Evolutionary conservation across 2,888 invertebrate genomes (phyloP), one percentile per base, ranked within the genome.

Genomic region (Callyntrura guangdongensis): DNA sequence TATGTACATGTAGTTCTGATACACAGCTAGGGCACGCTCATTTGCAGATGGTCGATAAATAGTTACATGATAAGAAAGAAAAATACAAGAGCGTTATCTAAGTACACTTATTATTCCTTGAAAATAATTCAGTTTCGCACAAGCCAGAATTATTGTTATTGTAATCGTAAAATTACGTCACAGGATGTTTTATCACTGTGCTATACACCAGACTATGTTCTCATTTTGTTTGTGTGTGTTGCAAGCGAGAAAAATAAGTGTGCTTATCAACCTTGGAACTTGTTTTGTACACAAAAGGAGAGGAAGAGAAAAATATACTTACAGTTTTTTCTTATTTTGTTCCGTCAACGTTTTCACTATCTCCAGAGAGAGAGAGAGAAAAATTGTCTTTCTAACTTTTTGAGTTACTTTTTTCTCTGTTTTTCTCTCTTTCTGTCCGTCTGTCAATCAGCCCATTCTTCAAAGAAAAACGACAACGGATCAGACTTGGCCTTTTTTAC

Each of bases 401-500:
- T 36, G 3, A 79, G 56, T 25, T 22, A 79, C 27, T 59, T 20
- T 81, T 59, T 61, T 81, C 20, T 22, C 56, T 64, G 17, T 69
- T 69, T 25, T 22, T 69, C 11, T 69, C 14, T 12, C 11, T 72
- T 8, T 56, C 79, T 27, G 25, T 56, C 8, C 20, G 45, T 81
- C 81, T 81, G 81, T 81, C 81, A 45, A n/a, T 81, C 81, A 81
- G 81, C 45, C 12, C 59, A 81, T 81, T 81, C 81, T 81, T 61
- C 81, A 81, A 61, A 81, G 81, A 27, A 61, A 36, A 53, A 61
- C 59, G 45, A 81, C 59, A 81, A 81, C 36, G 59, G 61, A 27
- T 61, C 61, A 81, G 59, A 14, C 81, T 81, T 61, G 61, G 81
- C 36, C 36, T 81, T 81, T 79, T 79, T 81, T 61, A 77, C 20